Base-by-base conservation (phyloP, 2,113 vertebrate genomes). In the Zosterops hypoxanthus region DNA sequence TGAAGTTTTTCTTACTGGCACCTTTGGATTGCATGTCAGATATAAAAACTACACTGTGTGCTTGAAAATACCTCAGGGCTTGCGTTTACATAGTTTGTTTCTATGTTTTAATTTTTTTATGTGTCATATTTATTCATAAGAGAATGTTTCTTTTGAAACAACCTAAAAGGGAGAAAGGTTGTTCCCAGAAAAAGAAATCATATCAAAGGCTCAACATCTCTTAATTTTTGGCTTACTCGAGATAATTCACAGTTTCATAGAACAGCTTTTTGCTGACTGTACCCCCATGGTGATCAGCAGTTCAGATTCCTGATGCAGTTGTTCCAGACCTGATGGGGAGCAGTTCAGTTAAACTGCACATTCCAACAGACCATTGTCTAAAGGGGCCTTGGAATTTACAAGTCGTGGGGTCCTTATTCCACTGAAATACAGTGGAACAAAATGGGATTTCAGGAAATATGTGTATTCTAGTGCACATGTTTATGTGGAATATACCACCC, bases 51-150 rank as follows among this genome's bases (percentile, higher is more conserved):
- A 94, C 91, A 96, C 88, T 96, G 88, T 96, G 84, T 94, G 87
- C 95, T 96, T 96, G 92, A 98, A 98, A 98, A 98, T 98, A 98
- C 97, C 98, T 98, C 98, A 97, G 91, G 89, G 96, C 90, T 97
- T 95, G 70, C n/a, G 90, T 98, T 98, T 98, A 98, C 93, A 94
- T 93, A 53, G 73, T 90, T 96, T 89, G 47, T 63, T 93, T 88
- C 88, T 88, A 41, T 85, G 60, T 78, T 95, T 97, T 92, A 79
- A 61, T 97, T 97, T 95, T 96, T 96, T 57, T 97, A 88, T 90
- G 95, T 90, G 94, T 95, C 87, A 33, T 97, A 97, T 97, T 97
- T 97, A 97, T 98, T 97, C 83, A 46, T 61, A 94, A 52, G 87
- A 92, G 94, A 96, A 90, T 94, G 91, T 89, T 97, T 65, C 86